Evolutionary conservation across 2,797 vertebrate species (phyloP).

Genomic region (Cirrhinus molitorella): DNA sequence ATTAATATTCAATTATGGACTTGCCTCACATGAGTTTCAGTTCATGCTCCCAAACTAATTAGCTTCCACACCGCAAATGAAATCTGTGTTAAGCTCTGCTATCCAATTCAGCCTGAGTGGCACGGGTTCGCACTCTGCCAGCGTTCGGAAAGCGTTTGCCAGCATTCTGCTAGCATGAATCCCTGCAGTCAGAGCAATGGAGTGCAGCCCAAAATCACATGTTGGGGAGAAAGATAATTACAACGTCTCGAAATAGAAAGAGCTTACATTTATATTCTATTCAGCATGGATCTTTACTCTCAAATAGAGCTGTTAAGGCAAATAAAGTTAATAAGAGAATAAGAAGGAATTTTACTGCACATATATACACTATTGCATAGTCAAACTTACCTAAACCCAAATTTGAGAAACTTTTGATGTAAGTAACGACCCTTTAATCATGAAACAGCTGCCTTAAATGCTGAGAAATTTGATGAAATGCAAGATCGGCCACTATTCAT

Average conservation of each 20-base stretch:
- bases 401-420: not conserved
- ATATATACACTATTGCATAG: not conserved
- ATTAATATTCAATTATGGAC: slow-evolving; percentile 75
- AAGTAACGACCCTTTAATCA: not conserved
- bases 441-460: not conserved
- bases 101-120: slow-evolving; percentile 56
- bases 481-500: not conserved
- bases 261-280: slow-evolving; percentile 9
- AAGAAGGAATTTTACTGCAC: not conserved
- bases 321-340: slow-evolving; percentile 9
- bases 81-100: slow-evolving; percentile 71
- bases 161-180: slow-evolving; percentile 8
- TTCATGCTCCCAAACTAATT: slow-evolving; percentile 77
- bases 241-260: slow-evolving; percentile 27
- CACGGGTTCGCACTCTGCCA: slow-evolving; percentile 34
- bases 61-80: slow-evolving; percentile 66
- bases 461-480: not conserved
- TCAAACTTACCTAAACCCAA: not conserved
- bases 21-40: slow-evolving; percentile 69
- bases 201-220: slow-evolving; percentile 34
- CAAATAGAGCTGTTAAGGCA: slow-evolving; percentile 15
- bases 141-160: slow-evolving; percentile 21
- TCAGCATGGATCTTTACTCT: not conserved
- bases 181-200: slow-evolving; percentile 6
- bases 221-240: slow-evolving; percentile 53